Conservation (phyloP, 2,113 vertebrate species). For the Stegastes partitus region DNA sequence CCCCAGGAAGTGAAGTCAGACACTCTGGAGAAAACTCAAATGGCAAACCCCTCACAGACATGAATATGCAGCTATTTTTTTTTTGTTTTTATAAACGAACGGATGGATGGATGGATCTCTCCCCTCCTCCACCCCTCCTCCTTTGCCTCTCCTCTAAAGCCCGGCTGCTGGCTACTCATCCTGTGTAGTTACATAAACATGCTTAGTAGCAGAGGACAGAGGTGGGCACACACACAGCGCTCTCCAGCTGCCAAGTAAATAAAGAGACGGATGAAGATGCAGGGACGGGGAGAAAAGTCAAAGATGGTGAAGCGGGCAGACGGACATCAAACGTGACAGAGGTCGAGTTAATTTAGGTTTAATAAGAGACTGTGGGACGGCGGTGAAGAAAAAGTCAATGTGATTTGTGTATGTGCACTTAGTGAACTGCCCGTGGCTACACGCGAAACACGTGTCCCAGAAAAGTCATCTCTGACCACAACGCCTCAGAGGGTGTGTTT, state of each 20-base stretch:
- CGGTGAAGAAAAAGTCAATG: constrained; percentile 6
- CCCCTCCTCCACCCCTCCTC: constrained; percentile 29
- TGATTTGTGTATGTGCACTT: constrained; percentile 20
- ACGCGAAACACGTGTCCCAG: constrained; percentile 50
- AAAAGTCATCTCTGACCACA: constrained; percentile 45
- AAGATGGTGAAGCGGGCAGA: background rate
- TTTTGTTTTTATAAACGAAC: background rate
- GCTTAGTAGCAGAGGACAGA: constrained; percentile 77
- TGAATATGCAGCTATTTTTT: constrained; percentile 34
- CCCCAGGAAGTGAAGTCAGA: constrained; percentile 9
- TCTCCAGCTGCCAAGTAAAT: constrained; percentile 48
- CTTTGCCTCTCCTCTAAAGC: constrained; percentile 61
- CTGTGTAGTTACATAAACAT: constrained; percentile 83
- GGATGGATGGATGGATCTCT: constrained; percentile 31
- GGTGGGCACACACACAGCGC: constrained; percentile 58
- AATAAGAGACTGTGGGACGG: background rate
- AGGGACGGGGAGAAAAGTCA: constrained; percentile 20
- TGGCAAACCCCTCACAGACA: constrained; percentile 30
- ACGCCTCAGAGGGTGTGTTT: constrained; percentile 1
- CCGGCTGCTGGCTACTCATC: constrained; percentile 74
- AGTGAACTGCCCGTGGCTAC: constrained; percentile 1
- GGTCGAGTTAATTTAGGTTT: background rate
- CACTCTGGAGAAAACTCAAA: constrained; percentile 20
- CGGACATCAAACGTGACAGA: constrained; percentile 2
- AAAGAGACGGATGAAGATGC: constrained; percentile 45